Evolutionary conservation across 1,140 invertebrate genomes (phyloP).

Genomic region (Aradophagus sp.): DNA sequence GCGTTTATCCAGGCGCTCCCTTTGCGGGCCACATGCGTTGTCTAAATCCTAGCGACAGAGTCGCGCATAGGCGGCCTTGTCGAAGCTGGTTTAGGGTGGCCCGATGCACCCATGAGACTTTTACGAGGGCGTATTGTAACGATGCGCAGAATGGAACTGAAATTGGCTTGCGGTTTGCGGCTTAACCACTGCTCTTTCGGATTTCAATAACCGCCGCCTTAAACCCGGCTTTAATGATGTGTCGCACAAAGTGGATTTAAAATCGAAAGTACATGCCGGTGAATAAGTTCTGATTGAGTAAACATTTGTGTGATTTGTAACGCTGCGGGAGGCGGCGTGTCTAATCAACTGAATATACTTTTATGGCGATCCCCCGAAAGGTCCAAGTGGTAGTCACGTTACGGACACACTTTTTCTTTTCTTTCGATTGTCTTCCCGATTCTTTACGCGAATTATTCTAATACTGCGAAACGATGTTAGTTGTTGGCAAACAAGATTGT

Average conservation of each 20-base stretch:
- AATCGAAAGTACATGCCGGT: slow-evolving; percentile 51
- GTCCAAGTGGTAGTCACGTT: slow-evolving; percentile 5
- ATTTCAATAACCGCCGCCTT: slow-evolving; percentile 61
- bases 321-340: slow-evolving; percentile 38
- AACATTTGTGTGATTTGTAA: slow-evolving; percentile 62
- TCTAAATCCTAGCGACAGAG: slow-evolving; percentile 21
- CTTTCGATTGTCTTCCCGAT: slow-evolving; percentile 1
- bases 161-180: slow-evolving; percentile 57
- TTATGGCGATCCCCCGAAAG: slow-evolving; percentile 13
- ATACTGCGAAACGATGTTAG: too few relatives aligned
- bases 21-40: slow-evolving; percentile 6
- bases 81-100: slow-evolving; percentile 29
- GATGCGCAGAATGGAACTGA: slow-evolving; percentile 37
- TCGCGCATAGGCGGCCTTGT: slow-evolving; percentile 13
- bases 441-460: too few relatives aligned
- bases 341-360: slow-evolving; percentile 43
- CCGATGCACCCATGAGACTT: slow-evolving; percentile 57
- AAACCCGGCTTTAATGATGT: slow-evolving; percentile 64
- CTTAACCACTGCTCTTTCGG: slow-evolving; percentile 54
- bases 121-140: slow-evolving; percentile 64
- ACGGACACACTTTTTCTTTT: background rate
- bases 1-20: slow-evolving; percentile 14
- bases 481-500: too few relatives aligned
- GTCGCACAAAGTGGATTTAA: slow-evolving; percentile 52
- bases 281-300: slow-evolving; percentile 63